Conservation (phyloP, 2,888 invertebrate species). For the Xanthorhoe spadicearia region DNA sequence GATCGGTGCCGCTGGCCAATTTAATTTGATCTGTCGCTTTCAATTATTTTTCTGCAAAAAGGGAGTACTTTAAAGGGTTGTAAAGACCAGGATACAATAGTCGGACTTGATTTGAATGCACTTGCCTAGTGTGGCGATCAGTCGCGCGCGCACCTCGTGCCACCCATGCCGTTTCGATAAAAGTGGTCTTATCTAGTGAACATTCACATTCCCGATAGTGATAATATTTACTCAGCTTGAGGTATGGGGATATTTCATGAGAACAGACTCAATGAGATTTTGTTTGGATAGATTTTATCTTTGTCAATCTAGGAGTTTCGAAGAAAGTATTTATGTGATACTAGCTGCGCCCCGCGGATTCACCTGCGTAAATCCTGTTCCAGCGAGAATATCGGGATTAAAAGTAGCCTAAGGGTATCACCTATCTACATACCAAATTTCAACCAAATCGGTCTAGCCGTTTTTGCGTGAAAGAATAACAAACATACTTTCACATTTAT, state of each 20-base stretch:
- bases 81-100: slow-evolving; percentile 55
- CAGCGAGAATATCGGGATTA: no score
- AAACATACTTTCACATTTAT: no score
- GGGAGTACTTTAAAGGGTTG: slow-evolving; percentile 50
- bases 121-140: slow-evolving; percentile 48
- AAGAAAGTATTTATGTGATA: not conserved
- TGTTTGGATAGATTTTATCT: slow-evolving; percentile 28
- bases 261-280: slow-evolving; percentile 39
- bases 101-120: slow-evolving; percentile 51
- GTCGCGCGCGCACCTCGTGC: slow-evolving; percentile 67
- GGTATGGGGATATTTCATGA: slow-evolving; percentile 48
- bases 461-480: no score
- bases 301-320: not conserved
- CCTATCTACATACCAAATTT: no score
- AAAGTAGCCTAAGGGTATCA: no score
- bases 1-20: slow-evolving; percentile 65
- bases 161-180: slow-evolving; percentile 70
- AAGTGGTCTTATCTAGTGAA: slow-evolving; percentile 60
- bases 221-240: slow-evolving; percentile 62
- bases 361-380: no score
- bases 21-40: slow-evolving; percentile 56
- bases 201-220: slow-evolving; percentile 49
- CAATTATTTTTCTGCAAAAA: slow-evolving; percentile 50
- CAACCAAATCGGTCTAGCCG: no score
- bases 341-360: no score